These are phyloP conservation scores for Prolemur simus DNA, from an alignment of 2,113 vertebrate genomes.

Conservation along the genomic window DNA sequence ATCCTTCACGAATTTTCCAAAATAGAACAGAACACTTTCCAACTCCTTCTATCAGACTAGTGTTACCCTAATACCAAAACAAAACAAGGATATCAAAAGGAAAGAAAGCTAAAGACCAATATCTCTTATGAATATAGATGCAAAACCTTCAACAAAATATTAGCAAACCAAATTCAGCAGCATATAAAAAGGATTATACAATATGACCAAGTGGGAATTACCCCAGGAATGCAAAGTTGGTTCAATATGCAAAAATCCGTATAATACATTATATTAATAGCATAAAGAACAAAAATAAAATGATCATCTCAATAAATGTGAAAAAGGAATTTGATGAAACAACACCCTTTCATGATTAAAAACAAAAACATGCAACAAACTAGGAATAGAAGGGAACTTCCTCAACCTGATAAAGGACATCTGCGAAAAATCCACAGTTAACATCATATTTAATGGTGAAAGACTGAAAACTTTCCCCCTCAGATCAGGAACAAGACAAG, in stretches of 20 bases:
- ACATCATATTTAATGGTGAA: background rate
- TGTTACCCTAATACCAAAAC: background rate
- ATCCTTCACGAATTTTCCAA: background rate
- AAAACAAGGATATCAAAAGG: background rate
- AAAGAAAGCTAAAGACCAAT: background rate
- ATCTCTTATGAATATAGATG: background rate
- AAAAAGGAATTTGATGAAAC: background rate
- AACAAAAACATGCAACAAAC: background rate
- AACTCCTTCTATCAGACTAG: background rate
- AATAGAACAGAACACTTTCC: background rate
- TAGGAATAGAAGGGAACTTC: background rate
- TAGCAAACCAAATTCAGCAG: background rate
- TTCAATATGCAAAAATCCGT: background rate
- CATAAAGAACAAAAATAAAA: background rate
- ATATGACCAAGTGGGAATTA: background rate
- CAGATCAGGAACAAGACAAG: background rate
- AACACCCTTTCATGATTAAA: background rate
- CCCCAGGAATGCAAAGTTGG: background rate
- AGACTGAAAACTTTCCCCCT: background rate
- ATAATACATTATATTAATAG: background rate
- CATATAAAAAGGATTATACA: background rate
- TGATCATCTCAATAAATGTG: background rate
- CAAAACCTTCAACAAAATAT: background rate
- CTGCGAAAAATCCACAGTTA: background rate
- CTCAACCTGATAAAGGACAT: background rate